A percentile compares a stretch with the other conserved stretches of the same genome.
Conservation (phyloP, 1,140 invertebrate species). For the Brachionus manjavacas region DNA sequence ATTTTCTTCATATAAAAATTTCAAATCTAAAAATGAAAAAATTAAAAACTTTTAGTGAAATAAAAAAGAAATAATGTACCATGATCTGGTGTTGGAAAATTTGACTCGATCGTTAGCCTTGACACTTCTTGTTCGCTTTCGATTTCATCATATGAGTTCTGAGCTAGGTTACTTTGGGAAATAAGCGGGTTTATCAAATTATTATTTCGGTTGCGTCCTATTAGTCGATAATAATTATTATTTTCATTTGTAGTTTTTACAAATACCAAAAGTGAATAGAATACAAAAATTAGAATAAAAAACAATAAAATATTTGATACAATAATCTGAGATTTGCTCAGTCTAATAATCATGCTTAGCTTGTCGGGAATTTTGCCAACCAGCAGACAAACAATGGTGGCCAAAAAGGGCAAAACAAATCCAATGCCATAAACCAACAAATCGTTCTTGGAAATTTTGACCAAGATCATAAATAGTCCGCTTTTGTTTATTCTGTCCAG, state of each 20-base stretch:
- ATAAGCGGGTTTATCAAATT: not conserved
- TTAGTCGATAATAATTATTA: not conserved
- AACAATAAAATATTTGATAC: constrained; percentile 10
- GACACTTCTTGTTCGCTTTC: not conserved
- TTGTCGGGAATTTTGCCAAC: not conserved
- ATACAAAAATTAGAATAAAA: not conserved
- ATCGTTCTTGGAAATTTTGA: not conserved
- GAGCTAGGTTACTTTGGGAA: not conserved
- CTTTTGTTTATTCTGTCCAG: not conserved
- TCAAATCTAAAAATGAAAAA: not conserved
- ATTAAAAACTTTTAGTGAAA: no score
- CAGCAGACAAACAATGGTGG: not conserved
- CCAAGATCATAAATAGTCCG: not conserved
- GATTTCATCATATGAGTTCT: not conserved
- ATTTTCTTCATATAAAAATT: constrained; percentile 3
- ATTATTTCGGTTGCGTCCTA: not conserved
- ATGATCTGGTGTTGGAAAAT: not conserved
- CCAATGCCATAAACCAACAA: constrained; percentile 6
- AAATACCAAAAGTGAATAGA: constrained; percentile 15
- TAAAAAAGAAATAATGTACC: not conserved
- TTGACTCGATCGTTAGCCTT: not conserved
- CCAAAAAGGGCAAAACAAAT: not conserved
- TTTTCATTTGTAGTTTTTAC: constrained; percentile 12
- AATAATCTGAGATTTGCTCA: constrained; percentile 15
- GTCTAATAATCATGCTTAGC: not conserved